These are phyloP conservation scores for Diplogasteroides magnus DNA, from an alignment of 1,140 invertebrate genomes.

Conservation along the genomic window DNA sequence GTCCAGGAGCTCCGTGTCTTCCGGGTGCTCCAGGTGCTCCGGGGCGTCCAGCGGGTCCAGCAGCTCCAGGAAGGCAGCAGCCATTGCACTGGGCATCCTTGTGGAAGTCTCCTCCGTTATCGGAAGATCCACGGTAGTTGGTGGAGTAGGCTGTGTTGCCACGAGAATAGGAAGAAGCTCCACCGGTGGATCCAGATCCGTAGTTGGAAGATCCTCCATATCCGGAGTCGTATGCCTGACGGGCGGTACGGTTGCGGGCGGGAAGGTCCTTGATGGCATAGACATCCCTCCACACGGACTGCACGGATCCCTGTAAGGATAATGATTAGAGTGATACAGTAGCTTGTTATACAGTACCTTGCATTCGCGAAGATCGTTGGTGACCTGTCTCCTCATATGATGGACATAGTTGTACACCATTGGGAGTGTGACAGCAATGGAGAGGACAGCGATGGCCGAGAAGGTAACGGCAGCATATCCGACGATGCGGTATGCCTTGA, in stretches of 20 bases:
- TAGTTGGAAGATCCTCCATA: not conserved
- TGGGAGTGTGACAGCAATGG: slow-evolving; percentile 9
- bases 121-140: not conserved
- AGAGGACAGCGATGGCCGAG: slow-evolving; percentile 17
- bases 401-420: slow-evolving; percentile 11
- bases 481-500: slow-evolving; percentile 14
- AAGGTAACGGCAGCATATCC: slow-evolving; percentile 10
- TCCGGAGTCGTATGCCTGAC: slow-evolving; percentile 2
- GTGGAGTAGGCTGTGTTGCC: not conserved
- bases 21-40: slow-evolving; percentile 28
- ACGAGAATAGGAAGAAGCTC: not conserved
- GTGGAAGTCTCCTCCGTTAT: not conserved
- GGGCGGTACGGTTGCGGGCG: slow-evolving; percentile 9
- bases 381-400: not conserved
- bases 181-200: not conserved
- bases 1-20: not conserved
- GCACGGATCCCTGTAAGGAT: not conserved
- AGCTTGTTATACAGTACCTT: not conserved
- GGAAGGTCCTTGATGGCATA: not conserved
- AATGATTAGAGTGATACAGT: not conserved
- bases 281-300: not conserved
- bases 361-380: slow-evolving; percentile 4
- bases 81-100: slow-evolving; percentile 14
- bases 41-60: slow-evolving; percentile 26
- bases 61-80: slow-evolving; percentile 32